Percentiles rank a stretch among this genome's conserved stretches.
phyloP scores from a whole-genome alignment of 2,113 vertebrate species.

The Uropsilus gracilis region DNA sequence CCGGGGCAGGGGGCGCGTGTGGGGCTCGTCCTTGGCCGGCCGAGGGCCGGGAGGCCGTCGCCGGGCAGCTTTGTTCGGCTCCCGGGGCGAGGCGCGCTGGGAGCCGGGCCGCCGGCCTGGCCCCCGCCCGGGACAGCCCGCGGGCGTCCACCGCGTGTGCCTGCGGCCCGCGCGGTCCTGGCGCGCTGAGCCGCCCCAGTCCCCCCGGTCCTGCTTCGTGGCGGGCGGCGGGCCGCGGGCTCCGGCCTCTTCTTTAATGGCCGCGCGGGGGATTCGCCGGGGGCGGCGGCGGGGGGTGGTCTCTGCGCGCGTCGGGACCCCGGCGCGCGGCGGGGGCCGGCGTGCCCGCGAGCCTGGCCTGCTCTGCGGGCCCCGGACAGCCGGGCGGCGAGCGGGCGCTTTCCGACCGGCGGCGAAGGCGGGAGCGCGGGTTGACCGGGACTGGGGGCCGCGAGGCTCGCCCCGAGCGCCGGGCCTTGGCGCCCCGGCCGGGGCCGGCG shows the following conservation, averaged over 20 bases:
- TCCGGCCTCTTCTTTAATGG: constrained; percentile 58
- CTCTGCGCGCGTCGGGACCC: not conserved
- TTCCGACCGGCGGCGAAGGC: not conserved
- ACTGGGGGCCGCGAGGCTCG: too few relatives aligned
- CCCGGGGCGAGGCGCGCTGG: not conserved
- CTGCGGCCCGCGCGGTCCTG: not conserved
- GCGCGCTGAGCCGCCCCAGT: not conserved
- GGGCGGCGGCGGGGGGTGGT: not conserved
- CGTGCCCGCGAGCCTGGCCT: not conserved
- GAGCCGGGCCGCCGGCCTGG: not conserved
- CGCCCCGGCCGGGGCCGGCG: too few relatives aligned
- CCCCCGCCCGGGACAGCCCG: not conserved
- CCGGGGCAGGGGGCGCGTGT: constrained; percentile 56
- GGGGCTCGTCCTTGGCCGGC: constrained; percentile 68
- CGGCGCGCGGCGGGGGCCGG: not conserved
- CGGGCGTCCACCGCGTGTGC: not conserved
- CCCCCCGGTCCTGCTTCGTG: not conserved
- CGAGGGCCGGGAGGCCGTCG: constrained; percentile 77
- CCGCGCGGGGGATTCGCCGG: constrained; percentile 58
- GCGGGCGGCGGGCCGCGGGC: not conserved
- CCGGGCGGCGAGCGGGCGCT: not conserved
- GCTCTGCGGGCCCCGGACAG: constrained; percentile 85
- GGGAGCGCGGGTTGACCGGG: not conserved
- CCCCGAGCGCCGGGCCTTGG: too few relatives aligned
- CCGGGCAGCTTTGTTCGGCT: constrained; percentile 65